Conservation (phyloP, 35 echinoderm and acorn worm species). For the Ophioderma brevispina region DNA sequence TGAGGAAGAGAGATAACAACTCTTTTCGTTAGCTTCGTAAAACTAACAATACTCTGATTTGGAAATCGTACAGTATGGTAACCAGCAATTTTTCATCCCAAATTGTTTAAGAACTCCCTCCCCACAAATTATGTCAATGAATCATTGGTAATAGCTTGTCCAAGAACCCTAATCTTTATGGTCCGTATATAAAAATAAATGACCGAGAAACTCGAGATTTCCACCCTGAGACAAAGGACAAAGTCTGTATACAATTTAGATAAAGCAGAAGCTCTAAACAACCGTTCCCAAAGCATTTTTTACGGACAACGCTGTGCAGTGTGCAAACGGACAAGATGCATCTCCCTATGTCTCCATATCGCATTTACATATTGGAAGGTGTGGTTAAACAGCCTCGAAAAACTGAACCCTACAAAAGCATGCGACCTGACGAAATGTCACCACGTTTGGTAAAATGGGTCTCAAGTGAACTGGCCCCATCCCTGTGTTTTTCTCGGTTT, state of each 20-base stretch:
- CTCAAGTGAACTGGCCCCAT: not conserved
- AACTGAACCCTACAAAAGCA: conserved; percentile 20
- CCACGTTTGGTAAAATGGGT: not conserved
- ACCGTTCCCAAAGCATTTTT: conserved; percentile 18
- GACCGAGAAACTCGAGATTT: not conserved
- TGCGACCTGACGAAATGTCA: conserved; percentile 31
- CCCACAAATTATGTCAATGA: too few relatives aligned
- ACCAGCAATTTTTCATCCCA: not conserved
- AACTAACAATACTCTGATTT: not conserved
- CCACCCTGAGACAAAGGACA: not conserved
- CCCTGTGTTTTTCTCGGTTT: conserved; percentile 27
- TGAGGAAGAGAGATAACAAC: conserved; percentile 47
- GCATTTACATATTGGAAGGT: not conserved
- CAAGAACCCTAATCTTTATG: too few relatives aligned
- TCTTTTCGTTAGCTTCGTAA: not conserved
- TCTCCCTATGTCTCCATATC: not conserved
- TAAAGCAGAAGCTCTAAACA: conserved; percentile 21
- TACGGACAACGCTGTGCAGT: not conserved
- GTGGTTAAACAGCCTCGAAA: too few relatives aligned
- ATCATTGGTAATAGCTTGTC: too few relatives aligned
- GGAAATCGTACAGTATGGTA: not conserved
- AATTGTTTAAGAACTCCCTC: too few relatives aligned
- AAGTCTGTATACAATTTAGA: not conserved
- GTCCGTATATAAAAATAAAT: conserved; percentile 9
- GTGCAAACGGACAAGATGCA: not conserved